These are phyloP conservation scores for Lerema accius DNA, from an alignment of 1,140 invertebrate genomes.

Conservation along the genomic window DNA sequence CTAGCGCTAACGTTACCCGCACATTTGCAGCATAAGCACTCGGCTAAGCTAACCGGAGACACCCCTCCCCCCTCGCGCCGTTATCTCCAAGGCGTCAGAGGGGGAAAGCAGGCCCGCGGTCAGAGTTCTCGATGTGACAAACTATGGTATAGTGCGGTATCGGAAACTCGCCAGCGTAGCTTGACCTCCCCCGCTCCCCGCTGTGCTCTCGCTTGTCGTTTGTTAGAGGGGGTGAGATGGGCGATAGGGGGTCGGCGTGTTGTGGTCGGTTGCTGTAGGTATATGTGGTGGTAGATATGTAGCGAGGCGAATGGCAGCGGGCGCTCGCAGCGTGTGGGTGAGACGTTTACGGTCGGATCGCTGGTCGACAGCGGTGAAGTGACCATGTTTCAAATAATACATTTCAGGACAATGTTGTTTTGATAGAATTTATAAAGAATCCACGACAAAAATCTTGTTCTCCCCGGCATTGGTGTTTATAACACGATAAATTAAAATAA, in stretches of 20 bases:
- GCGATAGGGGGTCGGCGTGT: conserved; percentile 39
- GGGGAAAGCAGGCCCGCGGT: conserved; percentile 63
- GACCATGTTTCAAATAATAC: conserved; percentile 43
- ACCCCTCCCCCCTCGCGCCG: conserved; percentile 47
- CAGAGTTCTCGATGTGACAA: conserved; percentile 75
- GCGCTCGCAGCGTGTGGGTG: conserved; percentile 77
- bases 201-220: conserved; percentile 14
- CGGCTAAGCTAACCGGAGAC: conserved; percentile 43
- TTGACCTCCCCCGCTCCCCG: conserved; percentile 43
- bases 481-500: too few species aligned
- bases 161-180: conserved; percentile 53
- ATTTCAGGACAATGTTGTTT: conserved; percentile 27
- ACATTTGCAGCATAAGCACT: conserved; percentile 72
- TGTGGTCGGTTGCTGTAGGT: conserved; percentile 49
- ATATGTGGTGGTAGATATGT: conserved; percentile 72
- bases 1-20: conserved; percentile 72
- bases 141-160: conserved; percentile 79
- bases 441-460: too few species aligned
- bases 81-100: conserved; percentile 50
- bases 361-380: conserved; percentile 69
- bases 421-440: too few species aligned
- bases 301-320: conserved; percentile 73
- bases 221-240: conserved; percentile 39
- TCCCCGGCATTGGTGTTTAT: too few species aligned
- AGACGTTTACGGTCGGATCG: conserved; percentile 81